These are phyloP conservation scores for Setipinna tenuifilis DNA, from an alignment of 2,797 vertebrate genomes.

Conservation along the genomic window DNA sequence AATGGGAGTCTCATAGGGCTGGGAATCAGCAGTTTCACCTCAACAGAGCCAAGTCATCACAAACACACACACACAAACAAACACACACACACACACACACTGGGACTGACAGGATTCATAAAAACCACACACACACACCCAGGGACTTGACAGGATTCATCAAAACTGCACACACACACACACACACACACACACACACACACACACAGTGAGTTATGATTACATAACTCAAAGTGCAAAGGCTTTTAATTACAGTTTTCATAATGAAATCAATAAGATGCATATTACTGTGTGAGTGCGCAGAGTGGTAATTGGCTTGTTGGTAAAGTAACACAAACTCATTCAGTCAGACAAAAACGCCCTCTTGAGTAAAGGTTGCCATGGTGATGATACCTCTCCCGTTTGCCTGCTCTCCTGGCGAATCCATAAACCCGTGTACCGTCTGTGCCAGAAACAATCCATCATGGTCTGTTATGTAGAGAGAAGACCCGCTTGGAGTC, in stretches of 20 bases:
- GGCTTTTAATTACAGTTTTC: neutral
- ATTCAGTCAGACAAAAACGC: neutral
- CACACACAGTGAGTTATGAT: neutral
- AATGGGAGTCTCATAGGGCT: neutral
- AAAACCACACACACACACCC: neutral
- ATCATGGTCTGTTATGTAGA: neutral
- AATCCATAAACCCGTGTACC: neutral
- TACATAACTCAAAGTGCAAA: neutral
- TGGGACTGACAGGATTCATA: too few species aligned
- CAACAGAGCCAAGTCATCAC: neutral
- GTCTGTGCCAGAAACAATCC: neutral
- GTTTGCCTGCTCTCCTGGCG: neutral
- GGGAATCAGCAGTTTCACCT: neutral
- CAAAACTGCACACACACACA: too few species aligned
- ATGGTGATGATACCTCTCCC: neutral
- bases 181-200: too few species aligned
- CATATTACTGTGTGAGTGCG: neutral
- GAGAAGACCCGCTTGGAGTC: too few species aligned
- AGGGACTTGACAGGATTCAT: too few species aligned
- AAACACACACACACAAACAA: neutral
- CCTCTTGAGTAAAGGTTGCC: slow-evolving; percentile 18
- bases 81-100: slow-evolving; percentile 8
- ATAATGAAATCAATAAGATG: slow-evolving; percentile 10
- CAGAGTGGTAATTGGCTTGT: neutral
- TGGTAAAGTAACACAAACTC: neutral